Conservation (phyloP, 2,888 invertebrate species). For the Brachypalpus laphriformis region DNA sequence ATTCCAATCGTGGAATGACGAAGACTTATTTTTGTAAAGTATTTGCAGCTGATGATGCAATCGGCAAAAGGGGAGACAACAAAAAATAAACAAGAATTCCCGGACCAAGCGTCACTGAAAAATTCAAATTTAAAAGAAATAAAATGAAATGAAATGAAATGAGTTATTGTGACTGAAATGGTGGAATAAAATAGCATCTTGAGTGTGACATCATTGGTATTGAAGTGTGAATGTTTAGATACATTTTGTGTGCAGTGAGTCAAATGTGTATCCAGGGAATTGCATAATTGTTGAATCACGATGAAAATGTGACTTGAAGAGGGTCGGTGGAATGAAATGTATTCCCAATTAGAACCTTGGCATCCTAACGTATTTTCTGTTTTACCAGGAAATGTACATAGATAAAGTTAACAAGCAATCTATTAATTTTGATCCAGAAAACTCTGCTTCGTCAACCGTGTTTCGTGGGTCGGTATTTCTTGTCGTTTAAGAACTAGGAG, state of each 20-base stretch:
- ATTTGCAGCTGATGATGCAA: slow-evolving; percentile 61
- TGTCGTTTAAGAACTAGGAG: too few relatives aligned
- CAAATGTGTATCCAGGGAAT: not conserved
- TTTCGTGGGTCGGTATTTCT: too few relatives aligned
- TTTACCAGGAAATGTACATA: too few relatives aligned
- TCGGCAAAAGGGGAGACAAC: slow-evolving; percentile 2
- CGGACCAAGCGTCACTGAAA: not conserved
- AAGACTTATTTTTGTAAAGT: slow-evolving; percentile 20
- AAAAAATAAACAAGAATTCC: slow-evolving; percentile 20
- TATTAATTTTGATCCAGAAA: too few relatives aligned
- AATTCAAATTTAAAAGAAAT: slow-evolving; percentile 25
- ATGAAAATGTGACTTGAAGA: not conserved
- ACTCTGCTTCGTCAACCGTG: too few relatives aligned
- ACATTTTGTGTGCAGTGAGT: slow-evolving; percentile 41
- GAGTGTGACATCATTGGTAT: slow-evolving; percentile 57
- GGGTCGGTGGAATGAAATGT: not conserved
- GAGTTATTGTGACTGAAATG: slow-evolving; percentile 22
- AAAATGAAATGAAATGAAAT: slow-evolving; percentile 16
- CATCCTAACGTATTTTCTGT: too few relatives aligned
- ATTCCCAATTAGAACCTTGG: not conserved
- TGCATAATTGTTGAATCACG: not conserved
- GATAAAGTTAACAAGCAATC: too few relatives aligned
- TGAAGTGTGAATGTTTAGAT: slow-evolving; percentile 26
- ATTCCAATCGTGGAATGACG: slow-evolving; percentile 6
- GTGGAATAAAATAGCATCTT: slow-evolving; percentile 9